Evolutionary conservation across 2,113 vertebrate species (phyloP), one percentile per base, ranked within the genome.

Genomic region (Blennius ocellaris): DNA sequence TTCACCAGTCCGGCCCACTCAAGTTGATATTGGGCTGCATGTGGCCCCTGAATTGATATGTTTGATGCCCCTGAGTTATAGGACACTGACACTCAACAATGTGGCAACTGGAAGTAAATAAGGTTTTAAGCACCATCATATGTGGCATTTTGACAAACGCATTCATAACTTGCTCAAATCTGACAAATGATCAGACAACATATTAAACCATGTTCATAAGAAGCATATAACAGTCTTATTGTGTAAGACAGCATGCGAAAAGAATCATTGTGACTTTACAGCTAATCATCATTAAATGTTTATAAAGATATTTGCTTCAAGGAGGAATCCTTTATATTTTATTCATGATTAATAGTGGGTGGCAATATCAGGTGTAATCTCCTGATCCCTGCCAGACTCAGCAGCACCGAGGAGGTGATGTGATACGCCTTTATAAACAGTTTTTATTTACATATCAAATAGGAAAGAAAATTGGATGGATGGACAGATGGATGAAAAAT

Each of bases 291-390:
- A 65, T 52, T 37, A n/a, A 67, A 45, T 54, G 41, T 49, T 57
- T 56, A 80, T 70, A 2, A 48, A 56, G 9, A 21, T 38, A 59
- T 57, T 56, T 72, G 60, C 40, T 61, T 76, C 47, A 3, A 49
- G 30, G 69, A 17, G 59, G 39, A 47, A 30, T n/a, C 12, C 36
- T 62, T 64, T n/a, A 11, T 40, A 59, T 72, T 77, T 74, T 64
- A 67, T 76, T 72, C 48, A 77, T 69, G 66, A 77, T 8, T 72
- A 68, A 54, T 44, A 57, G 11, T 15, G 37, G 53, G 50, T 36
- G 36, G 37, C 14, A 45, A 40, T 38, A 12, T 7, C 5, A 17
- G 63, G 51, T 56, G 40, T 40, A 76, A 70, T 14, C 12, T 30
- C 21, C 2, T 30, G 21, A 30, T 30, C 21, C 21, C 4, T 5